phyloP scores from a whole-genome alignment of 1,140 invertebrate genomes.

The Prorops nasuta region DNA sequence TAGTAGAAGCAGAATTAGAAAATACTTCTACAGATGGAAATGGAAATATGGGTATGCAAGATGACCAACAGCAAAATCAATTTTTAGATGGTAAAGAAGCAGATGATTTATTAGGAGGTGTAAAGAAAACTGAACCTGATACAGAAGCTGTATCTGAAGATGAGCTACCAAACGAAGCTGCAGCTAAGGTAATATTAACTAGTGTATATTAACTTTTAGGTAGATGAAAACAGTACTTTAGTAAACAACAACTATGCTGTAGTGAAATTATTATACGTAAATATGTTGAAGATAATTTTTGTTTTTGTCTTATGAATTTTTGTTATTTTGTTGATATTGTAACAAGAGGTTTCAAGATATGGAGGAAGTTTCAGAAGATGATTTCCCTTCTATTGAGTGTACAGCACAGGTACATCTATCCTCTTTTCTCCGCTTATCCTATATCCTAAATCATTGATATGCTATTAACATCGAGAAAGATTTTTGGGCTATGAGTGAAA shows the following conservation, averaged over 20 bases:
- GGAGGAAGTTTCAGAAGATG: conserved; percentile 34
- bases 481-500: too few species aligned
- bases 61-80: too few species aligned
- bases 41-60: too few species aligned
- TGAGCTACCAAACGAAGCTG: conserved; percentile 59
- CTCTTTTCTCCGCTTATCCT: too few species aligned
- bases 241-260: too few species aligned
- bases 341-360: conserved; percentile 25
- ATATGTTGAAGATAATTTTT: too few species aligned
- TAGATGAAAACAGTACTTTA: not conserved
- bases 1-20: conserved; percentile 9
- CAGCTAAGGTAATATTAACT: conserved; percentile 46
- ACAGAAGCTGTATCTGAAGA: conserved; percentile 71
- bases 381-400: conserved; percentile 26
- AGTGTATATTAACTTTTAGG: too few species aligned
- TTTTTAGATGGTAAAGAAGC: conserved; percentile 23
- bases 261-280: too few species aligned
- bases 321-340: conserved; percentile 13
- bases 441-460: too few species aligned
- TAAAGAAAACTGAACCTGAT: conserved; percentile 59
- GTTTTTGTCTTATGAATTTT: too few species aligned
- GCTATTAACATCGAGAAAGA: too few species aligned
- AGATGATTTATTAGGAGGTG: conserved; percentile 17
- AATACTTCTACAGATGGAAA: too few species aligned
- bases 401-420: conserved; percentile 21